Conservation (phyloP, 2,797 vertebrate genomes). For the Betta splendens region DNA sequence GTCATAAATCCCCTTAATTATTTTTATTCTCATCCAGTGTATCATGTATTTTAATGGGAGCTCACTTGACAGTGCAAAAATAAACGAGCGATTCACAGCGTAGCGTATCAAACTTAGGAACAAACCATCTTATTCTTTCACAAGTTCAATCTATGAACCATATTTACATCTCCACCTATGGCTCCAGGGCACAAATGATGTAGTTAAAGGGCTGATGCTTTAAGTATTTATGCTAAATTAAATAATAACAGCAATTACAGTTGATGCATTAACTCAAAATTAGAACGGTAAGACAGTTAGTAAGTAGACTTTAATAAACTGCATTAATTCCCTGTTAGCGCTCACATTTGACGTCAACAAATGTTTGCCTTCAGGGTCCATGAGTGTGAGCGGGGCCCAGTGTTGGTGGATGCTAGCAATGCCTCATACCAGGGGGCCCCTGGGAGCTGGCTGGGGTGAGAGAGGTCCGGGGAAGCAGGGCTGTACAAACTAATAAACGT, state of each 20-base stretch:
- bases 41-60: conserved; percentile 64
- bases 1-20: conserved; percentile 65
- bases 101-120: conserved; percentile 59
- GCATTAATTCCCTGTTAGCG: conserved; percentile 4
- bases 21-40: conserved; percentile 67
- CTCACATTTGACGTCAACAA: conserved; percentile 51
- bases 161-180: conserved; percentile 36
- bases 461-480: conserved; percentile 42
- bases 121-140: conserved; percentile 48
- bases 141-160: conserved; percentile 32
- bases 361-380: conserved; percentile 60
- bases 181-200: conserved; percentile 4
- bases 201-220: conserved; percentile 3
- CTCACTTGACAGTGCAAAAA: conserved; percentile 56
- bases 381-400: conserved; percentile 24
- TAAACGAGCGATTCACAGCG: conserved; percentile 51
- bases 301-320: conserved; percentile 21
- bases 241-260: conserved; percentile 5
- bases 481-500: conserved; percentile 81
- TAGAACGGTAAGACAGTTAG: background rate
- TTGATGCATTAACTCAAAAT: conserved; percentile 1
- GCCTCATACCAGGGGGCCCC: conserved; percentile 72
- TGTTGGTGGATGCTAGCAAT: conserved; percentile 45
- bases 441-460: conserved; percentile 55
- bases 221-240: conserved; percentile 22